Evolutionary conservation across 2,797 vertebrate species (phyloP).

Genomic region (Mus spretus): DNA sequence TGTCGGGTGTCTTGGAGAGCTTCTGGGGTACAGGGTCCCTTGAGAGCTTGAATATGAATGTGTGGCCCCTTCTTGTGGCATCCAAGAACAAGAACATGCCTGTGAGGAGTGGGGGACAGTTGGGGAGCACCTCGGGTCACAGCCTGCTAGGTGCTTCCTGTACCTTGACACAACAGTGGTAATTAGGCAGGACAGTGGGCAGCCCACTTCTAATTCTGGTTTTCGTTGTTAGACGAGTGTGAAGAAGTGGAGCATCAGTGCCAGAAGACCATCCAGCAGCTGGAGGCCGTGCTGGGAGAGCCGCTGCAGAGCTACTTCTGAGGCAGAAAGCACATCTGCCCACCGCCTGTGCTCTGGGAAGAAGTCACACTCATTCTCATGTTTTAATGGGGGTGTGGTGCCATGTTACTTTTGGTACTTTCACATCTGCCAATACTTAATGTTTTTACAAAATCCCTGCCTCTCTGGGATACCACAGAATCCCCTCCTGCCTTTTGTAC

Average conservation of each 20-base stretch:
- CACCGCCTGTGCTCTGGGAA: background rate
- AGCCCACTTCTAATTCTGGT: background rate
- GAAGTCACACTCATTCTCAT: background rate
- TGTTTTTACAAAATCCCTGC: background rate
- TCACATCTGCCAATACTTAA: background rate
- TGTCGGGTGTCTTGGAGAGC: background rate
- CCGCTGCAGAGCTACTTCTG: constrained; percentile 97
- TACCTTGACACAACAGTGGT: background rate
- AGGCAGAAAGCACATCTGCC: background rate
- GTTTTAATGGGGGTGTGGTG: constrained; percentile 55
- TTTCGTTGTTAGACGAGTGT: constrained; percentile 92
- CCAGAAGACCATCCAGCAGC: constrained; percentile 95
- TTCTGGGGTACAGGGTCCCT: background rate
- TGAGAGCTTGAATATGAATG: background rate
- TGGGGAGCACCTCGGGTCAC: background rate
- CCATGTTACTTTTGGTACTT: constrained; percentile 80
- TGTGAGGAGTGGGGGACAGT: background rate
- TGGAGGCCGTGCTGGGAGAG: constrained; percentile 95
- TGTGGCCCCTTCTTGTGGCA: background rate
- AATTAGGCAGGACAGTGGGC: background rate
- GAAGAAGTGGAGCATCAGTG: constrained; percentile 98
- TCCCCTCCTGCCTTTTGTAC: background rate
- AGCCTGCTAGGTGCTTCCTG: background rate
- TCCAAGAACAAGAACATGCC: no score
- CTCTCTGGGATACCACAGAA: background rate